Conservation (phyloP, 2,113 vertebrate species). For the Sphaerodactylus townsendi region DNA sequence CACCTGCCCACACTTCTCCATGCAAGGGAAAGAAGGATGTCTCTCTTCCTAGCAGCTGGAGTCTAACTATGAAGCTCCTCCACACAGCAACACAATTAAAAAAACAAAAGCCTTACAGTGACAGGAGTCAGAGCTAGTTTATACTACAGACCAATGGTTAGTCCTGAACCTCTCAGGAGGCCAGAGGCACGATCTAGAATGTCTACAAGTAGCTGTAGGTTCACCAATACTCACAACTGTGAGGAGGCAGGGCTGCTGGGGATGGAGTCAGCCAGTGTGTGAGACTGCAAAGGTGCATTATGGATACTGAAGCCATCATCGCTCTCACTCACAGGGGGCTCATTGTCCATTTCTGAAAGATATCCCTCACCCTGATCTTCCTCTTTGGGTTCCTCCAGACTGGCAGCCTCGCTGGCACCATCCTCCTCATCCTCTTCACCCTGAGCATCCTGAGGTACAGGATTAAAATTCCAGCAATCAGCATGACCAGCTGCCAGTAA, state of each 20-base stretch:
- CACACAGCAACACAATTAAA: neutral
- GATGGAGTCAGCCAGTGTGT: constrained; percentile 91
- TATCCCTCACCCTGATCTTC: constrained; percentile 92
- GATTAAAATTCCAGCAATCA: constrained; percentile 26
- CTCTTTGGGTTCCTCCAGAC: constrained; percentile 91
- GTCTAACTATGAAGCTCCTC: neutral
- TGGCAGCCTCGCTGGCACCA: constrained; percentile 91
- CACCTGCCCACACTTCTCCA: constrained; percentile 9
- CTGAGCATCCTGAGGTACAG: constrained; percentile 84
- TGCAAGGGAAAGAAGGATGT: constrained; percentile 6
- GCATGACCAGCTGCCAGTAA: neutral
- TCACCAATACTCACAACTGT: constrained; percentile 88
- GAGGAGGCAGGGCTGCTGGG: constrained; percentile 99
- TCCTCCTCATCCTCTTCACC: constrained; percentile 94
- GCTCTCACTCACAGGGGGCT: constrained; percentile 94
- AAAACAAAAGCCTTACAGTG: neutral
- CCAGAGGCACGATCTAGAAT: neutral
- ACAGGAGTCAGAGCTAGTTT: constrained; percentile 4
- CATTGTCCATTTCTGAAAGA: constrained; percentile 92
- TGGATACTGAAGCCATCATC: constrained; percentile 96
- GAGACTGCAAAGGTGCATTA: constrained; percentile 91
- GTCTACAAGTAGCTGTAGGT: neutral
- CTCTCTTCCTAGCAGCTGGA: neutral
- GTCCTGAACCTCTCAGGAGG: neutral
- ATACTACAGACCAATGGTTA: neutral